Evolutionary conservation across 2,113 vertebrate species (phyloP).

Genomic region (Prionailurus viverrinus): DNA sequence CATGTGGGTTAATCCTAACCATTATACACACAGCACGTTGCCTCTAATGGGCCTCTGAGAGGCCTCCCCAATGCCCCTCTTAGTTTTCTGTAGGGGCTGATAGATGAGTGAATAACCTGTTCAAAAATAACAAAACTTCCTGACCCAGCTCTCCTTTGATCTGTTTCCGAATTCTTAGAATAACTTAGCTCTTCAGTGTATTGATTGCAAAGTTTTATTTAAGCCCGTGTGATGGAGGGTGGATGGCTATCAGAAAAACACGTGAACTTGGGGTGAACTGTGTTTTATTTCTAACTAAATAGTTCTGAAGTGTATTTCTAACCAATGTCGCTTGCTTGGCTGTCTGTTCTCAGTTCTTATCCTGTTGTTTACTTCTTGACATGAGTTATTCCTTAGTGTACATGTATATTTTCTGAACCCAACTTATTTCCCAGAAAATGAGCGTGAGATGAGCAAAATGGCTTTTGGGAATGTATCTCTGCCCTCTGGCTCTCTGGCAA

Average conservation of each 20-base stretch:
- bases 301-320: neutral
- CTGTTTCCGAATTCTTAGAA: neutral
- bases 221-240: neutral
- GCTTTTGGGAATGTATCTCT: neutral
- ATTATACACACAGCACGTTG: neutral
- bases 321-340: neutral
- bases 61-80: fast-evolving
- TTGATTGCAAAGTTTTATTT: neutral
- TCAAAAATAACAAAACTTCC: neutral
- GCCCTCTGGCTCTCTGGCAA: neutral
- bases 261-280: neutral
- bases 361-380: neutral
- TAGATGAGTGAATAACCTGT: neutral
- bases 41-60: neutral
- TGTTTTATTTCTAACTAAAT: slow-evolving; percentile 10
- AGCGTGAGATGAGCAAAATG: neutral
- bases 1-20: neutral
- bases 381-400: neutral
- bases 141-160: neutral
- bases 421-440: neutral
- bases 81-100: neutral
- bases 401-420: neutral
- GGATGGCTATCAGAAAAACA: neutral
- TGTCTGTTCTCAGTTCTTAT: neutral
- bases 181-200: neutral